These are phyloP conservation scores for Ctenoplectra terminalis DNA, from an alignment of 1,140 invertebrate genomes.

Conservation along the genomic window DNA sequence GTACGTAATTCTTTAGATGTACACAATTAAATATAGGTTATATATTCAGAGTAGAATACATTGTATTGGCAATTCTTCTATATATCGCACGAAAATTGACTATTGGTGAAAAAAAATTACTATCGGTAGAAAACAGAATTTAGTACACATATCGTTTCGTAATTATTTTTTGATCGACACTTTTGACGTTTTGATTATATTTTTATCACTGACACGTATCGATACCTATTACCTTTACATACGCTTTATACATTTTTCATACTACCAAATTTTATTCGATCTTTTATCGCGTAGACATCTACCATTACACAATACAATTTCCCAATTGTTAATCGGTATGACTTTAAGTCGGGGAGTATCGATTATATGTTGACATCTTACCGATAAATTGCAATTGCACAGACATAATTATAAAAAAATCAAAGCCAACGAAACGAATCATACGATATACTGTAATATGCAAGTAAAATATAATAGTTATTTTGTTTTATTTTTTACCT, in stretches of 20 bases:
- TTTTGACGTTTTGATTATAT: not conserved
- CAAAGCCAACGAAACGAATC: not conserved
- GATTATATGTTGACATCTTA: not conserved
- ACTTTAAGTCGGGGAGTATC: not conserved
- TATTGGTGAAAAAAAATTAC: not conserved
- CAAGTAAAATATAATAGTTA: not conserved
- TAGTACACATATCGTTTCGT: not conserved
- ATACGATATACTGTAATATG: not conserved
- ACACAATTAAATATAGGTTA: not conserved
- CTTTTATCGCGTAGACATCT: not conserved
- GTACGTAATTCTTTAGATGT: too few species aligned
- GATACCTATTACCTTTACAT: too few species aligned
- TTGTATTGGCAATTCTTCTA: too few species aligned
- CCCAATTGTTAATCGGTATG: not conserved
- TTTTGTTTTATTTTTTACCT: conserved; percentile 27
- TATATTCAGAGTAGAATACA: not conserved
- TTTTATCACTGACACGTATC: not conserved
- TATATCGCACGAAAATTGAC: too few species aligned
- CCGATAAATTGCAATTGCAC: too few species aligned
- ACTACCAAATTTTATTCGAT: not conserved
- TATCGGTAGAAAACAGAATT: not conserved
- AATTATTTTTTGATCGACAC: not conserved
- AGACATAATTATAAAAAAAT: not conserved
- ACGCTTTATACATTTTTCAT: not conserved
- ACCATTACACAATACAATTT: not conserved